Base-by-base conservation (phyloP, 2,888 invertebrate genomes). In the Anagyrus pseudococci region DNA sequence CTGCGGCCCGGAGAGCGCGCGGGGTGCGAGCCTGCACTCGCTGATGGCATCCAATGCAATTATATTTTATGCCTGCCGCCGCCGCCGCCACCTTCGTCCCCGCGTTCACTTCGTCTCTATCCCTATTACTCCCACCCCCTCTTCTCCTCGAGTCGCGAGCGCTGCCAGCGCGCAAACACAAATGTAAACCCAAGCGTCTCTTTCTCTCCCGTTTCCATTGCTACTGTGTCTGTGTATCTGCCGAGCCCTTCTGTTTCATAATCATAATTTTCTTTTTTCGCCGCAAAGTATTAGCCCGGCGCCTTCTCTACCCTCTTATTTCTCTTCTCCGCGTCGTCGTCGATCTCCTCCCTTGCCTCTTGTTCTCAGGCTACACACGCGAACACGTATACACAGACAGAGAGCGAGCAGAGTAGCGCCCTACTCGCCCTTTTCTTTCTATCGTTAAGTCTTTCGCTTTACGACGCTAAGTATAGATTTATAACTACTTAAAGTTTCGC, bases 401-500 rank as follows among this genome's bases (percentile, higher is more conserved):
- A n/a, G n/a, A n/a, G n/a, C n/a, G n/a, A n/a, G n/a, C n/a, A n/a
- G n/a, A n/a, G n/a, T 53, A 44, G 47, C 44, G 48, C 33, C 47
- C 57, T 56, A 62, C 52, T 53, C 58, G 63, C 57, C 64, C 68
- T 55, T 55, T 58, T 64, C 58, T 62, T 67, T 58, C 56, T 57
- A 52, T 59, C 60, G 64, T 62, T 54, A 52, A 53, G 56, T 61
- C 61, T 49, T 41, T 64, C 57, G 68, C 68, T 67, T 71, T 71
- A 65, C 67, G 70, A 67, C 70, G 72, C 68, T 76, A 74, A 77
- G 77, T 79, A 80, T 80, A 79, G 80, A 80, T 80, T 80, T 79
- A 80, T 79, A 80, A 80, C 79, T 79, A 77, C 79, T 80, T 80
- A 78, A 80, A 80, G 79, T 80, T 80, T 77, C 67, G 76, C 79